Conservation (phyloP, 1,140 invertebrate species). For the Panagrolaimus sp. region DNA sequence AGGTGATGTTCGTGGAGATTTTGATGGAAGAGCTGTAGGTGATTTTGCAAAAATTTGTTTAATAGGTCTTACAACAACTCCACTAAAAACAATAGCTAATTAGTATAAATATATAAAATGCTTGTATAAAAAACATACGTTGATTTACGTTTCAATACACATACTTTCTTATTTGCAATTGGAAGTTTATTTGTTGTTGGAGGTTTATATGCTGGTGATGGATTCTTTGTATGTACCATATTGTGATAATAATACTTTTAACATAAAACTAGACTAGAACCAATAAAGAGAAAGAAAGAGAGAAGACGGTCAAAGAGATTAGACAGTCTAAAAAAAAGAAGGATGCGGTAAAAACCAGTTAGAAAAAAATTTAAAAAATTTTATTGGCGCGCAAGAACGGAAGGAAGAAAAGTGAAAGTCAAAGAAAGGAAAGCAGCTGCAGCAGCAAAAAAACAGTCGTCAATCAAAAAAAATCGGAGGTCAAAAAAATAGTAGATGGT, state of each 20-base stretch:
- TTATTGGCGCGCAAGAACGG: too few species aligned
- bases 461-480: too few species aligned
- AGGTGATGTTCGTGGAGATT: not conserved
- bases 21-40: not conserved
- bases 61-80: not conserved
- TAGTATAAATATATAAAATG: not conserved
- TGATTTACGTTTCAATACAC: not conserved
- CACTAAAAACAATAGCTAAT: not conserved
- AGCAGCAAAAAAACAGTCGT: too few species aligned
- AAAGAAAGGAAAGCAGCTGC: too few species aligned
- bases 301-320: too few species aligned
- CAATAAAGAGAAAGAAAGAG: too few species aligned
- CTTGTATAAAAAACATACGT: not conserved
- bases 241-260: not conserved
- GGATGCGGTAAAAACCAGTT: too few species aligned
- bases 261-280: too few species aligned
- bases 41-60: not conserved
- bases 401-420: too few species aligned
- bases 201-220: not conserved
- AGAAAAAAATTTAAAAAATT: too few species aligned
- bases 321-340: too few species aligned
- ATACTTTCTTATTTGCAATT: not conserved
- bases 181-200: not conserved
- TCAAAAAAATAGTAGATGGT: too few species aligned
- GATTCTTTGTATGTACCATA: constrained; percentile 11